Evolutionary conservation across 2,888 invertebrate genomes (phyloP).

Genomic region (Leptopilina drosophilae): DNA sequence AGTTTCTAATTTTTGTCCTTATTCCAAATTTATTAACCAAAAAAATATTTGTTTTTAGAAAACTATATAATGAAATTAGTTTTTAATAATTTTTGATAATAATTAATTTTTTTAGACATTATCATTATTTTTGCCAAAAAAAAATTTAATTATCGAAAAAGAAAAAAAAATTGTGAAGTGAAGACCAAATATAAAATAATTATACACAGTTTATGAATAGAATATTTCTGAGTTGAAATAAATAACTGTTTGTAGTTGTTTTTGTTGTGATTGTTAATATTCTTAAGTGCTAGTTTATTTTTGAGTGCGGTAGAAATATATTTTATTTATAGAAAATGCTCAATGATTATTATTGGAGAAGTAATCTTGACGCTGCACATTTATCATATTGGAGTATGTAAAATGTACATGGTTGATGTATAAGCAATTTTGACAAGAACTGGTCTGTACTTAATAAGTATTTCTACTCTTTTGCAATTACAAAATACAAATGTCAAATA

Average conservation of each 20-base stretch:
- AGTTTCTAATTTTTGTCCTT: no score
- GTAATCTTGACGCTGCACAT: conserved; percentile 37
- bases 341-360: conserved; percentile 9
- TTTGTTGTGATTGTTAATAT: neutral
- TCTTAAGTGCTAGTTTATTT: conserved; percentile 1
- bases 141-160: no score
- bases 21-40: no score
- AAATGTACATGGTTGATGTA: conserved; percentile 6
- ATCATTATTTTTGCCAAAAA: no score
- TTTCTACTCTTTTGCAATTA: conserved; percentile 20
- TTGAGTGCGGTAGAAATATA: conserved; percentile 36
- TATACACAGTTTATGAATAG: no score
- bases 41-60: no score
- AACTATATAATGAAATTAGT: no score
- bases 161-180: no score
- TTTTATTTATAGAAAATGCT: conserved; percentile 23
- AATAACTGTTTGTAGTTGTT: neutral
- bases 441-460: conserved; percentile 37
- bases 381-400: conserved; percentile 15
- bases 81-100: no score
- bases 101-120: no score
- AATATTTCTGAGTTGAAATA: neutral
- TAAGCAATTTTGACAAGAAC: conserved; percentile 23
- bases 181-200: no score
- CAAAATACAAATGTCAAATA: conserved; percentile 25